Base-by-base conservation (phyloP, 2,888 invertebrate species). In the Hydrotaea cyrtoneurina region DNA sequence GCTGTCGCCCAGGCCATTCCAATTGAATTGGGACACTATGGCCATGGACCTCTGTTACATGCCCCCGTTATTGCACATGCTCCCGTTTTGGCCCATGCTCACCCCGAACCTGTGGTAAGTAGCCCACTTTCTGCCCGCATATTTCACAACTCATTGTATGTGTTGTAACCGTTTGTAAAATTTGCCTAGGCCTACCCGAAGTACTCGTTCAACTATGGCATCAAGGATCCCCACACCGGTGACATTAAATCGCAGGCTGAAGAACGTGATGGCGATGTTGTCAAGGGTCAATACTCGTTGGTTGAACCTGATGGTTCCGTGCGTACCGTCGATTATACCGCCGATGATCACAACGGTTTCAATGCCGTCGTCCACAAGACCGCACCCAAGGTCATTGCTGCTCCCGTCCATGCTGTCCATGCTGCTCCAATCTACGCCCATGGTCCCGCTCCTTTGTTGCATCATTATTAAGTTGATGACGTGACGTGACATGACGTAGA, bases 161-260 rank as follows among this genome's bases (percentile, higher is more conserved):
- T 50, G 2, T n/a, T 15, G 21, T 15, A 46, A 57, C 21, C 39
- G 59, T 23, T 31, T 66, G 21, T 21, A 7, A n/a, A n/a, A n/a
- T 39, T 21, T 17, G 17, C 11, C 39, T 89, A 95, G 95, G 93
- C 95, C 8, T 95, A 95, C 91, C 95, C 95, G 85, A 95, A 94
- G 90, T 95, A 96, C 90, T 94, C 94, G 7, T 95, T 95, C 89
- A 95, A 95, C 89, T 95, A 95, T 88, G 95, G 95, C 80, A 95
- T 95, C 31, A 94, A 95, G 89, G 95, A 95, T 88, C 94, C 94
- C 4, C 95, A 95, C 87, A 95, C 95, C 10, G 96, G 95, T n/a
- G 95, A 95, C 89, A 94, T 95, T 78, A 95, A 95, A 90, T 94
- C 95, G 36, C 95, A 95, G 88, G 93, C 94, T 64, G 95, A 95